Evolutionary conservation across 2,113 vertebrate genomes (phyloP).

Genomic region (Protobothrops flavoviridis): DNA sequence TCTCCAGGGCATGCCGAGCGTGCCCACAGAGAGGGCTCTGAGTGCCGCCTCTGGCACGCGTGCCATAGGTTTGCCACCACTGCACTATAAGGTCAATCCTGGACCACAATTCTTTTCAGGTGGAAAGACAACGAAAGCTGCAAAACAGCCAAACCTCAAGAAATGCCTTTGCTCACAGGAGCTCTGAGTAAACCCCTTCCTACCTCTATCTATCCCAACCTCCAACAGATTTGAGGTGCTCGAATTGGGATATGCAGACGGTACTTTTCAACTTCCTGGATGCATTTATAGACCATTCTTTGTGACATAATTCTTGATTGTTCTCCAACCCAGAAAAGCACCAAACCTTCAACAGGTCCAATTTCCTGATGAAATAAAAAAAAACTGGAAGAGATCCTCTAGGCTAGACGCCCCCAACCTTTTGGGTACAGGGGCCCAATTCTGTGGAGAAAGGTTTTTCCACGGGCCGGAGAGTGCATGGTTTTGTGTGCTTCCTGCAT

Average conservation of each 20-base stretch:
- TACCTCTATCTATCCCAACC: neutral
- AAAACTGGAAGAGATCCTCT: conserved; percentile 8
- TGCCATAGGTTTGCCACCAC: no score
- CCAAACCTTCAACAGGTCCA: neutral
- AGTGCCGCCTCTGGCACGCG: no score
- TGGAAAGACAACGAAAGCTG: neutral
- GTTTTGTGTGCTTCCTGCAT: no score
- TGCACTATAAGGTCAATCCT: neutral
- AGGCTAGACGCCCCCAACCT: no score
- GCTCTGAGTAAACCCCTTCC: neutral
- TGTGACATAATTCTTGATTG: neutral
- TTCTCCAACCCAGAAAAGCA: conserved; percentile 27
- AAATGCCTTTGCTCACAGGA: neutral
- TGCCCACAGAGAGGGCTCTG: no score
- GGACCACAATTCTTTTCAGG: no score
- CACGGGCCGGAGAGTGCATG: no score
- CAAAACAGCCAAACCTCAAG: neutral
- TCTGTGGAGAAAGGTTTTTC: no score
- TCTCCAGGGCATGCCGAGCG: no score
- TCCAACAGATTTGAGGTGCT: neutral
- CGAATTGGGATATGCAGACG: neutral
- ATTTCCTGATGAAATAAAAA: neutral
- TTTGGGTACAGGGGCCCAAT: no score
- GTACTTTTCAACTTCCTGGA: neutral
- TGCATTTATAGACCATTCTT: conserved; percentile 29